A percentile compares a stretch with the other conserved stretches of the same genome.
phyloP scores from a whole-genome alignment of 2,888 invertebrate species.

The Podotricha telesiphe region DNA sequence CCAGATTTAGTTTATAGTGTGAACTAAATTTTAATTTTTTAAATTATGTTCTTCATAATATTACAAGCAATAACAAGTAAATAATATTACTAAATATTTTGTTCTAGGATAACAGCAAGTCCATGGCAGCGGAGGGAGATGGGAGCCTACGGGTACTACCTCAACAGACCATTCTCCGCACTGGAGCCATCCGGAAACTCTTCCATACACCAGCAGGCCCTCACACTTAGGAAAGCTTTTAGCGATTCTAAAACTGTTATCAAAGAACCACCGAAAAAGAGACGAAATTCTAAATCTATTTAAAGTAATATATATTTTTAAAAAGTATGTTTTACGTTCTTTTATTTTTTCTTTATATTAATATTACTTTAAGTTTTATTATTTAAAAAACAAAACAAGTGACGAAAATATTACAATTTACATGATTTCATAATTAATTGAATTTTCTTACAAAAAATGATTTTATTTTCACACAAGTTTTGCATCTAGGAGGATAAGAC shows the following conservation, averaged over 20 bases:
- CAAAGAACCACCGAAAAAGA: conserved; percentile 65
- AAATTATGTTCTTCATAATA: too few species aligned
- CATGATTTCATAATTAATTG: too few species aligned
- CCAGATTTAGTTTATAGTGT: too few species aligned
- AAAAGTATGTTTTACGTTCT: neutral
- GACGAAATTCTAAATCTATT: conserved; percentile 73
- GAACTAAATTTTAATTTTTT: too few species aligned
- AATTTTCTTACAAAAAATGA: too few species aligned
- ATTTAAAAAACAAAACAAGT: too few species aligned
- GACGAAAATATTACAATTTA: too few species aligned
- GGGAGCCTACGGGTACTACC: conserved; percentile 85
- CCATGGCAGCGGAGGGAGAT: conserved; percentile 84
- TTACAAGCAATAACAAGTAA: neutral
- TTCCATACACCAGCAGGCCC: conserved; percentile 51
- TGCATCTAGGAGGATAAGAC: too few species aligned
- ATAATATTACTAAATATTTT: conserved; percentile 29
- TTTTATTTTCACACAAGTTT: too few species aligned
- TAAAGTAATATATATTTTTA: conserved; percentile 41
- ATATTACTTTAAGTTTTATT: neutral
- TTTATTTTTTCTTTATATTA: neutral
- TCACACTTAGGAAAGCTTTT: conserved; percentile 60
- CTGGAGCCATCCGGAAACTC: conserved; percentile 53
- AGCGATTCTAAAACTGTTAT: conserved; percentile 69
- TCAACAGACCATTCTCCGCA: conserved; percentile 74
- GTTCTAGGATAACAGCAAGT: conserved; percentile 83